Base-by-base conservation (phyloP, 2,888 invertebrate genomes). In the Sinhomidia bicolor region DNA sequence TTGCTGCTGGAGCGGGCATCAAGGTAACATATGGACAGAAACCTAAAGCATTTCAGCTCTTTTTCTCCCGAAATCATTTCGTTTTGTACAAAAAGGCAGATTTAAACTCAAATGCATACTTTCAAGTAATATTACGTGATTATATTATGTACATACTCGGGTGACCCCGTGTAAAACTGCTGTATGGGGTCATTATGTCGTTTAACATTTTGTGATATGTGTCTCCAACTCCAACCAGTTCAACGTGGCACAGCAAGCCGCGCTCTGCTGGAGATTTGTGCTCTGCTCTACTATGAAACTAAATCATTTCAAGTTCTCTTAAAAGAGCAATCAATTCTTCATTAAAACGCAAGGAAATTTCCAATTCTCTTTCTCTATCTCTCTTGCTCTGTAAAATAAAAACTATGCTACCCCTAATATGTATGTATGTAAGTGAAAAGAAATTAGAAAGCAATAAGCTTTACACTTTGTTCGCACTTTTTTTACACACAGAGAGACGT, bases 321-420 rank as follows among this genome's bases (percentile, higher is more conserved):
- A 26, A 81, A 81, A 81, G 81, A 78, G 41, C 81, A 81, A 81
- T 81, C 81, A 60, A 81, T 81, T 81, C 81, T 65, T 81, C 65
- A 81, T 81, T 81, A 81, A 74, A 44, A 74, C 20, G n/a, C 60
- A 7, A 60, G 20, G 65, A 36, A n/a, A 36, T 36, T 32, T 2
- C 47, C 9, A 47, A 47, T 1, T 47, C 47, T 47, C 14, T 4
- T 41, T 47, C 14, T 5, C 14, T 9, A 2, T 14, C 47, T 47
- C 47, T 9, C 10, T 36, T n/a, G n/a, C n/a, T n/a, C n/a, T n/a
- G n/a, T n/a, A n/a, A n/a, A n/a, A n/a, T n/a, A n/a, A n/a, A n/a
- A n/a, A n/a, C n/a, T n/a, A n/a, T n/a, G n/a, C n/a, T n/a, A n/a
- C 51, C 41, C 47, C 47, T 47, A 47, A 14, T 47, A 6, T 14